phyloP scores from a whole-genome alignment of 2,113 vertebrate genomes.

The Eira barbara region DNA sequence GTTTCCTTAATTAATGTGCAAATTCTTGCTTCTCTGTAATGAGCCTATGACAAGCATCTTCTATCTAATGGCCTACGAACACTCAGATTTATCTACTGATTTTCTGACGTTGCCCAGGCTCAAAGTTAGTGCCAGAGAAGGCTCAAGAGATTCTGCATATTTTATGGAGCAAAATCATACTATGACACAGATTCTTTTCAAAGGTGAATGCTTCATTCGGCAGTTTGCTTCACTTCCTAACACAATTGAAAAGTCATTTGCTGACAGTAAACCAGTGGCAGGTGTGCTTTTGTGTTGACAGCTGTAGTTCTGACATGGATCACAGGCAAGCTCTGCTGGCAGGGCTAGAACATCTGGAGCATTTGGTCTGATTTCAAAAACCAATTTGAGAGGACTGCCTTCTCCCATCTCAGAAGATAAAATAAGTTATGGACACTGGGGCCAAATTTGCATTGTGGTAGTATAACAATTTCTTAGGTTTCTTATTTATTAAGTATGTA shows the following conservation, averaged over 20 bases:
- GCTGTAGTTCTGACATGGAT: constrained; percentile 82
- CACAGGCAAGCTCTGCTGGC: constrained; percentile 74
- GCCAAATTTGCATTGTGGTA: neutral
- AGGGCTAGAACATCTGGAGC: constrained; percentile 82
- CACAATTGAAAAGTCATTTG: constrained; percentile 78
- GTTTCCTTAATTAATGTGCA: neutral
- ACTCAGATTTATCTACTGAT: neutral
- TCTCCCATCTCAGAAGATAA: constrained; percentile 59
- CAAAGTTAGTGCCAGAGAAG: neutral
- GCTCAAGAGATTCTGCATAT: constrained; percentile 21
- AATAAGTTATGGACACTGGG: neutral
- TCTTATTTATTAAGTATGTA: constrained; percentile 1
- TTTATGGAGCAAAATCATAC: constrained; percentile 30
- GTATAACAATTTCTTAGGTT: neutral
- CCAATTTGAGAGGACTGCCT: constrained; percentile 61
- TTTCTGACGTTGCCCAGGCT: neutral
- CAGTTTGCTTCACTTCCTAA: constrained; percentile 71
- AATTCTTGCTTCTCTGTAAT: fast-evolving
- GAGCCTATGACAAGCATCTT: neutral
- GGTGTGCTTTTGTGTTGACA: constrained; percentile 81
- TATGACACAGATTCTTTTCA: constrained; percentile 11
- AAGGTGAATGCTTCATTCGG: constrained; percentile 58
- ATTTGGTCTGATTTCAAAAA: constrained; percentile 79
- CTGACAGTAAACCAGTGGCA: constrained; percentile 76
- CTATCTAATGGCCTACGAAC: neutral